These are phyloP conservation scores for Coturnix japonica DNA, from an alignment of 2,113 vertebrate genomes.

Conservation along the genomic window DNA sequence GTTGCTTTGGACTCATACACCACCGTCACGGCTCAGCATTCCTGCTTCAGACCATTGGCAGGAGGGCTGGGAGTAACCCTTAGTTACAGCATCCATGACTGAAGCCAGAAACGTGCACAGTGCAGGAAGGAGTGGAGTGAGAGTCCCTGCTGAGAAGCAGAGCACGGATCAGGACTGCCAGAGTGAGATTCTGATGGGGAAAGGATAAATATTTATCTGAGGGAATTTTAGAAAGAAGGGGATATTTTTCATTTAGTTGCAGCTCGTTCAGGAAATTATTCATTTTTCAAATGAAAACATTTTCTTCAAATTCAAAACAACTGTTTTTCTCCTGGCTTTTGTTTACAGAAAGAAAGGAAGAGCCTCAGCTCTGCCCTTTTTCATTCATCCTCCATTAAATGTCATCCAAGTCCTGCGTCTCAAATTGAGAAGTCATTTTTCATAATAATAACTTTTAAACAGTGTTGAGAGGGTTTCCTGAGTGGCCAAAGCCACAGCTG, in stretches of 20 bases:
- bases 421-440: background rate
- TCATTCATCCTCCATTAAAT: background rate
- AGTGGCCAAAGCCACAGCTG: background rate
- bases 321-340: conserved; percentile 17
- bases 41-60: background rate
- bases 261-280: conserved; percentile 48
- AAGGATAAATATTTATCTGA: background rate
- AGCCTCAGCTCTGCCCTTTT: conserved; percentile 33
- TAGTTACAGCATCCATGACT: background rate
- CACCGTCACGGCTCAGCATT: background rate
- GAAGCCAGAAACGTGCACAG: fast-evolving
- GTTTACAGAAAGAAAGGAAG: conserved; percentile 31
- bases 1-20: background rate
- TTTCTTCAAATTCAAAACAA: conserved; percentile 47
- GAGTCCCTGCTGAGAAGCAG: background rate
- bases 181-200: background rate
- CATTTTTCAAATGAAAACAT: conserved; percentile 16
- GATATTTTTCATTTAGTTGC: background rate
- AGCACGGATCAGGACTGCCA: fast-evolving
- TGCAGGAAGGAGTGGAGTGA: background rate
- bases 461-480: background rate
- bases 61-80: background rate
- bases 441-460: fast-evolving
- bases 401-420: background rate
- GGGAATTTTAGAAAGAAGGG: conserved; percentile 17